These are phyloP conservation scores for Drosophila truncata DNA, from an alignment of 1,140 invertebrate species.

Conservation along the genomic window DNA sequence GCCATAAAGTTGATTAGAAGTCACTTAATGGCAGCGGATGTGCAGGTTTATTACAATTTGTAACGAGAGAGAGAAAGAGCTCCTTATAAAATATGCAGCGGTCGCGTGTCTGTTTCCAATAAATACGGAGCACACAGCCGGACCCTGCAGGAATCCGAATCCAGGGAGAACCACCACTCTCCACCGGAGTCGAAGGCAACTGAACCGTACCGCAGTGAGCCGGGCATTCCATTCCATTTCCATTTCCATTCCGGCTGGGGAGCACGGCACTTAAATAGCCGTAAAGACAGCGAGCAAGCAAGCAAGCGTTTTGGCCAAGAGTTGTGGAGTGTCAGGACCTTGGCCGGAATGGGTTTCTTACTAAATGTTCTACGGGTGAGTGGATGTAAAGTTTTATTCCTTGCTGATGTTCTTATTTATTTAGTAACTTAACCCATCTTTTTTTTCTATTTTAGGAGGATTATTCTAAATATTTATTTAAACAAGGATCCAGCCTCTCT, in stretches of 20 bases:
- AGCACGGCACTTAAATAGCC: conserved; percentile 38
- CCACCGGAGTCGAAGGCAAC: conserved; percentile 1
- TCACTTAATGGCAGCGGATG: conserved; percentile 80
- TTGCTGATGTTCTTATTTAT: background rate
- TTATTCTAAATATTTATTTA: no score
- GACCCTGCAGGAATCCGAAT: conserved; percentile 23
- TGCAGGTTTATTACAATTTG: conserved; percentile 81
- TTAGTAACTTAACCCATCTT: background rate
- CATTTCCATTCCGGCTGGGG: conserved; percentile 25
- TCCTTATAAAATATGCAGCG: conserved; percentile 77
- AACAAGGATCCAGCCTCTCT: no score
- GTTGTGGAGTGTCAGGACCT: conserved; percentile 17
- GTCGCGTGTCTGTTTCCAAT: conserved; percentile 80
- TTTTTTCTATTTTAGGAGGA: background rate
- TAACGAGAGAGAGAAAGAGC: conserved; percentile 69
- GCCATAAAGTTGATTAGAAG: conserved; percentile 83
- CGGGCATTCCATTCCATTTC: conserved; percentile 22
- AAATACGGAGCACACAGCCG: conserved; percentile 53
- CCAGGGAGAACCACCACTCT: conserved; percentile 26
- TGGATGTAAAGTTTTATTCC: background rate
- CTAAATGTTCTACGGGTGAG: background rate
- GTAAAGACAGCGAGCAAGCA: conserved; percentile 34
- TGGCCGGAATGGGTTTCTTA: conserved; percentile 5
- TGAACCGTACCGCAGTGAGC: conserved; percentile 5
- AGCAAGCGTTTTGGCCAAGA: conserved; percentile 38